Evolutionary conservation across 2,888 invertebrate species (phyloP), one percentile per base, ranked within the genome.

Genomic region (Ecdyonurus torrentis): DNA sequence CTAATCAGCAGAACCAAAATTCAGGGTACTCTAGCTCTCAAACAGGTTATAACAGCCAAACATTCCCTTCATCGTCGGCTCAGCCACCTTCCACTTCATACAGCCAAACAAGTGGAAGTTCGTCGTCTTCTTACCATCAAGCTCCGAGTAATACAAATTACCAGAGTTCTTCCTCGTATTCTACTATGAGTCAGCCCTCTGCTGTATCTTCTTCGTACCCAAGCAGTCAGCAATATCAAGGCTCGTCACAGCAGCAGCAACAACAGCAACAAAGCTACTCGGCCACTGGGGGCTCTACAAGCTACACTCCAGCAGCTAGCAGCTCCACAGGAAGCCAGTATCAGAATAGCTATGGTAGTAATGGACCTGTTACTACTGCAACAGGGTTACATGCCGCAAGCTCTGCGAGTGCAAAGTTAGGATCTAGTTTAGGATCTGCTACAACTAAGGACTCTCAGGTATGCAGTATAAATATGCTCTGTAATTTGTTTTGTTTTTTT

Each of bases 141-240:
- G 71, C 72, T 24, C 72, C 71, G 69, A 69, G 73, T 52, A 70
- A 72, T 62, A 71, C 70, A 55, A 73, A 72, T 68, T 73, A 71
- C 67, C 74, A 74, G 69, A 61, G 61, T 15, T n/a, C n/a, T n/a
- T 23, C 64, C 2, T 64, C 65, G 15, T 66, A 66, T 60, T 64
- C 66, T 52, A 63, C 66, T 53, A 64, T 65, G 25, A 64, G 62
- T 24, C 66, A 50, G 50, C 7, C 7, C 18, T 7, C 18, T 7
- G 25, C 24, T 18, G 53, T 18, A 19, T 52, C 52, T 22, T 53
- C 20, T 61, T 52, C 25, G 18, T n/a, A n/a, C n/a, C n/a, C 23
- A 3, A 23, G 50, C 22, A 22, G 61, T n/a, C 18, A 24, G 25
- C 23, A 25, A 37, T 50, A 18, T n/a, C n/a, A n/a, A n/a, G n/a